A percentile compares a stretch with the other conserved stretches of the same genome.
phyloP scores from a whole-genome alignment of 2,113 vertebrate genomes.

The Mormoops blainvillei region DNA sequence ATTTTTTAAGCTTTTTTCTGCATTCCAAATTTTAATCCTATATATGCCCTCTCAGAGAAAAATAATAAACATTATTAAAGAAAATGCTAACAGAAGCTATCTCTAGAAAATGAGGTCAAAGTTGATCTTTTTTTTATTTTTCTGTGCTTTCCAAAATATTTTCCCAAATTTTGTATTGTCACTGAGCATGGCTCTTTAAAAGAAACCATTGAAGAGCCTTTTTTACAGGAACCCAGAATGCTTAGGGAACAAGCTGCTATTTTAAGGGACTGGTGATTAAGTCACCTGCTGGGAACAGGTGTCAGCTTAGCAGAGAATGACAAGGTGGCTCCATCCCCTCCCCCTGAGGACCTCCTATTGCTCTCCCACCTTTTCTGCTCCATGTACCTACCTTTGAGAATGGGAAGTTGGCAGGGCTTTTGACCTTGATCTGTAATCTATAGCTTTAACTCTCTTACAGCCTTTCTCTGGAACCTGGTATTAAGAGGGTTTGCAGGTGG shows the following conservation, averaged over 20 bases:
- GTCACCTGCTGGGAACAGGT: conserved; percentile 56
- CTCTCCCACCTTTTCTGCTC: neutral
- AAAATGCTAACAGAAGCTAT: neutral
- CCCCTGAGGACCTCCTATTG: neutral
- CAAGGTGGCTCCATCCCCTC: neutral
- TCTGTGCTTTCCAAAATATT: conserved; percentile 41
- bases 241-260: conserved; percentile 34
- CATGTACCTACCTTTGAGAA: neutral
- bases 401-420: neutral
- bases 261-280: conserved; percentile 50
- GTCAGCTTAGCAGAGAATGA: conserved; percentile 37
- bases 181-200: conserved; percentile 11
- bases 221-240: conserved; percentile 31
- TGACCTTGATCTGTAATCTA: conserved; percentile 20
- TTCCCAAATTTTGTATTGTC: neutral
- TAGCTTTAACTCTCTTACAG: neutral
- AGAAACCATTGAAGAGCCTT: neutral
- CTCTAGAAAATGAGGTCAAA: conserved; percentile 17
- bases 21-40: neutral
- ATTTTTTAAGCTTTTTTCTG: neutral
- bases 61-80: neutral
- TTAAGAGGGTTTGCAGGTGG: neutral
- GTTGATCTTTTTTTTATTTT: neutral
- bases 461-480: neutral
- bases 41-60: neutral